Evolutionary conservation across 1,140 invertebrate species (phyloP).

Genomic region (Pachypsylla venusta): DNA sequence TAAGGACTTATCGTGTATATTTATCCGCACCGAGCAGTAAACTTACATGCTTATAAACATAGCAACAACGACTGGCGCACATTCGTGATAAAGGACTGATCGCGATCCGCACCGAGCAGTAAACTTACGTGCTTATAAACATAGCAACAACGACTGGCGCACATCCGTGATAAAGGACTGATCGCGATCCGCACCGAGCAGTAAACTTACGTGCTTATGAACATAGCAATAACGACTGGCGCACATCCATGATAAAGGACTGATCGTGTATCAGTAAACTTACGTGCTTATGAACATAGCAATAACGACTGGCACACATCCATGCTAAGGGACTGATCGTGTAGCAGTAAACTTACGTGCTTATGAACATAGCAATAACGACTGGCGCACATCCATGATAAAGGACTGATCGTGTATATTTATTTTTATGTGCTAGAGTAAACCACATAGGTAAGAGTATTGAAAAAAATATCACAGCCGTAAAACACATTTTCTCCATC

Average conservation of each 20-base stretch:
- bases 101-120: no score
- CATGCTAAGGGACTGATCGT: constrained; percentile 54
- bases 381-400: constrained; percentile 72
- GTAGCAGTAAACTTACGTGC: constrained; percentile 43
- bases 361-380: constrained; percentile 71
- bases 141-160: no score
- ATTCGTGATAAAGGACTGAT: no score
- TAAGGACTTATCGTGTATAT: no score
- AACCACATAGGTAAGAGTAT: constrained; percentile 51
- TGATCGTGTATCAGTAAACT: background rate
- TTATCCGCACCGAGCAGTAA: no score
- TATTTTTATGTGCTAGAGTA: constrained; percentile 59
- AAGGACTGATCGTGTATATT: constrained; percentile 57
- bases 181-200: background rate
- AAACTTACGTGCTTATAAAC: constrained; percentile 8
- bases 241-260: constrained; percentile 1
- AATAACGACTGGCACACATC: constrained; percentile 71
- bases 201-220: constrained; percentile 1
- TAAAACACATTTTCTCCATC: constrained; percentile 17
- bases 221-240: no score
- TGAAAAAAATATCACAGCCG: constrained; percentile 34
- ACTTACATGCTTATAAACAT: no score
- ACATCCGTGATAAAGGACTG: background rate
- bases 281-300: constrained; percentile 63
- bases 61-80: no score